Evolutionary conservation across 2,797 vertebrate genomes (phyloP).

Genomic region (Tauraco hartlaubi): DNA sequence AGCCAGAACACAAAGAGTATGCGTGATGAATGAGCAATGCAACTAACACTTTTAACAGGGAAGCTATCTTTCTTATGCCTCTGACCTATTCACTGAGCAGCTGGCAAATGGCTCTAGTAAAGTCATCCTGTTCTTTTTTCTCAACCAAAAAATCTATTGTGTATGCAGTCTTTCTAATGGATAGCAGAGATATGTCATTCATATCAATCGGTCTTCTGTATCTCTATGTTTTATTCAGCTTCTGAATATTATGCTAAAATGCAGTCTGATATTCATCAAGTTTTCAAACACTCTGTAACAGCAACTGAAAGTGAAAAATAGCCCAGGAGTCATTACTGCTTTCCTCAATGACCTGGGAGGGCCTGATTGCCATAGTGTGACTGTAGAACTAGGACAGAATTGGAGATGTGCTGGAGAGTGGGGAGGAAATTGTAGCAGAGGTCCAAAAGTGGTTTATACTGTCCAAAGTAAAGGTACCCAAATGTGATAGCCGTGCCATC

Average conservation of each 20-base stretch:
- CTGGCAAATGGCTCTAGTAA: conserved; percentile 70
- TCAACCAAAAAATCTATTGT: conserved; percentile 67
- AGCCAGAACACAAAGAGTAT: neutral
- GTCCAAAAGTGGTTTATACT: neutral
- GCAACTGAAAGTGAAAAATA: conserved; percentile 58
- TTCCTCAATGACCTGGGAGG: conserved; percentile 57
- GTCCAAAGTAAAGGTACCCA: neutral
- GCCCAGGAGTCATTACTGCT: conserved; percentile 31
- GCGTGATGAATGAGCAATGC: conserved; percentile 32
- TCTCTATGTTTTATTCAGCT: conserved; percentile 76
- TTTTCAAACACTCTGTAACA: conserved; percentile 74
- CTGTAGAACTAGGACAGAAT: neutral
- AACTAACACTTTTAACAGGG: conserved; percentile 16
- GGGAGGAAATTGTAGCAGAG: neutral
- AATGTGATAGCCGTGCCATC: neutral
- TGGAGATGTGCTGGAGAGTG: neutral
- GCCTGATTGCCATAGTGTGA: neutral
- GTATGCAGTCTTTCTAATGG: conserved; percentile 68
- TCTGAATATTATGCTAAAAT: conserved; percentile 76
- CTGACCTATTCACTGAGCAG: conserved; percentile 73
- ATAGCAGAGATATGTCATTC: conserved; percentile 71
- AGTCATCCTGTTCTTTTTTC: conserved; percentile 62
- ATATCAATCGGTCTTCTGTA: conserved; percentile 62
- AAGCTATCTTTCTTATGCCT: conserved; percentile 49
- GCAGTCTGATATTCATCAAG: conserved; percentile 67